These are phyloP conservation scores for Heliocidaris erythrogramma DNA, from an alignment of 35 echinoderm and acorn worm genomes.

Conservation along the genomic window DNA sequence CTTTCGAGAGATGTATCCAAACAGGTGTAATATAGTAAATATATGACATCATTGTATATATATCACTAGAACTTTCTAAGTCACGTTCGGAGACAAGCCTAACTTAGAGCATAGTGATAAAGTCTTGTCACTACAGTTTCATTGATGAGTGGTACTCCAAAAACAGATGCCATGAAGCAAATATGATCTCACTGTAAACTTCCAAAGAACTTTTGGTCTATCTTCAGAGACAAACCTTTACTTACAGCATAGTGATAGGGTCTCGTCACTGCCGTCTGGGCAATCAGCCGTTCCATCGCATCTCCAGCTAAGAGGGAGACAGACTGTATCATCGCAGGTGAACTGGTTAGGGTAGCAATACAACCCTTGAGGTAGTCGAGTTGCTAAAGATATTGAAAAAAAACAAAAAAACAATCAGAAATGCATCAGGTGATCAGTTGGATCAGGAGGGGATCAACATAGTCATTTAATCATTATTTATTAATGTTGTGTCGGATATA, in stretches of 20 bases:
- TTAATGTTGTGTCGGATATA: too few species aligned
- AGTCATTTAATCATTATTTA: too few species aligned
- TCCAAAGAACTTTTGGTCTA: neutral
- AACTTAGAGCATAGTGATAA: too few species aligned
- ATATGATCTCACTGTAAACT: too few species aligned
- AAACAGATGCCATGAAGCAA: neutral
- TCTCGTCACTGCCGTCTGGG: slow-evolving; percentile 55
- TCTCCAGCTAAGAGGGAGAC: slow-evolving; percentile 69
- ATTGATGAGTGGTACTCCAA: neutral
- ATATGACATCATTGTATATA: too few species aligned
- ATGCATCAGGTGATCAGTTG: neutral
- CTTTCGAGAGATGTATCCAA: too few species aligned
- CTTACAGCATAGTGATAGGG: slow-evolving; percentile 15
- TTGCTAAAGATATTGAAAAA: neutral
- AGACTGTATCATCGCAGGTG: slow-evolving; percentile 55
- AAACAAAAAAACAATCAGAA: neutral
- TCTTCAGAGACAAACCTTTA: neutral
- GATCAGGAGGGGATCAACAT: neutral
- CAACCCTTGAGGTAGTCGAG: neutral
- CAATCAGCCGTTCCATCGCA: slow-evolving; percentile 76
- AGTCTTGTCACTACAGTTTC: neutral
- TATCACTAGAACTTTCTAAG: too few species aligned
- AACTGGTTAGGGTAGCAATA: slow-evolving; percentile 67
- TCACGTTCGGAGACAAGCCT: too few species aligned
- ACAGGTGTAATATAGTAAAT: too few species aligned